Conservation (phyloP, 2,797 vertebrate species). For the Eulemur albifrons region DNA sequence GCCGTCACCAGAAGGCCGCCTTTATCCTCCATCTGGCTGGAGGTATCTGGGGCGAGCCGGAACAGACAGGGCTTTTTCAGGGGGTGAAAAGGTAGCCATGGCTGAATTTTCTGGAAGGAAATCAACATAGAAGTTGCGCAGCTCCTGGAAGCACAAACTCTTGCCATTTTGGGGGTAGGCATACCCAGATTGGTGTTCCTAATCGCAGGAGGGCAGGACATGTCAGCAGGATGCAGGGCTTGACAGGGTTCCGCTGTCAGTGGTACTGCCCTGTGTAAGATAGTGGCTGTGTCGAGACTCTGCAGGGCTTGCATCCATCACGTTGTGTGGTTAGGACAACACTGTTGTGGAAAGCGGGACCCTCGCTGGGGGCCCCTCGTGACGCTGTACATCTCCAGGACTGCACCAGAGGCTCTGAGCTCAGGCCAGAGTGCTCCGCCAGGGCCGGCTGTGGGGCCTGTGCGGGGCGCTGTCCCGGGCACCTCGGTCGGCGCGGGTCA, state of each 20-base stretch:
- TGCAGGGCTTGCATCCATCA: not conserved
- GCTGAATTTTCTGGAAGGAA: constrained; percentile 20
- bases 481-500: not conserved
- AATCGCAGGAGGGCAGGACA: not conserved
- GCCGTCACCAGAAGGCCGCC: not conserved
- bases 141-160: not conserved
- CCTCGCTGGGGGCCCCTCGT: not conserved
- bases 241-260: not conserved
- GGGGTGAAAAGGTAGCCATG: not conserved
- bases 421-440: not conserved
- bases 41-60: not conserved
- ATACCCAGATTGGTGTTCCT: not conserved
- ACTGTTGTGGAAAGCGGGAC: not conserved
- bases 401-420: not conserved
- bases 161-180: not conserved
- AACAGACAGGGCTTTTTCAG: not conserved
- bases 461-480: too few relatives aligned
- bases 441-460: rapidly evolving
- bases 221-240: not conserved
- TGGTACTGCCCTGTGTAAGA: not conserved
- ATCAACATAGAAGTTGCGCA: not conserved
- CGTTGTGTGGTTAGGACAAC: too few relatives aligned
- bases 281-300: not conserved
- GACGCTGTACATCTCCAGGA: not conserved
- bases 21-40: not conserved